A percentile compares a stretch with the other conserved stretches of the same genome.
Evolutionary conservation across 2,113 vertebrate genomes (phyloP).

Genomic region (Pao palembangensis): DNA sequence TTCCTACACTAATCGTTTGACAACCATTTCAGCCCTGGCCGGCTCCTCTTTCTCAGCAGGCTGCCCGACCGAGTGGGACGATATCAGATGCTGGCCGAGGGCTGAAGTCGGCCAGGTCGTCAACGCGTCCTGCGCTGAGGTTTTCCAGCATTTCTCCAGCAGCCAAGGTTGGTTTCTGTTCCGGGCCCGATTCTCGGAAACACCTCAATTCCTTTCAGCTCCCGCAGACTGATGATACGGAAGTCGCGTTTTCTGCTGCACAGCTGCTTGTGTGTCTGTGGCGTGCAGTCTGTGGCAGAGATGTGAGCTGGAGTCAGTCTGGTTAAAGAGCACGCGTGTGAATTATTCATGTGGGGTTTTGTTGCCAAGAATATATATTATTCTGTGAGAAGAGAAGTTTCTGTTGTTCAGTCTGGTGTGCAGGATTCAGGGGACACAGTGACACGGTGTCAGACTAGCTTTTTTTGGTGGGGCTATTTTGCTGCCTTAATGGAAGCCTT

Average conservation of each 20-base stretch:
- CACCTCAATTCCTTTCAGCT: neutral
- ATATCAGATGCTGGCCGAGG: slow-evolving; percentile 72
- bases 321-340: slow-evolving; percentile 24
- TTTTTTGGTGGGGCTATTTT: neutral
- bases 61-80: slow-evolving; percentile 75
- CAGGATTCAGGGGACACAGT: slow-evolving; percentile 8
- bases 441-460: slow-evolving; percentile 1
- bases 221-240: neutral
- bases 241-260: neutral
- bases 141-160: slow-evolving; percentile 74
- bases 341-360: slow-evolving; percentile 50
- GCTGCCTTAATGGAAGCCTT: neutral
- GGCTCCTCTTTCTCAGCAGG: slow-evolving; percentile 44
- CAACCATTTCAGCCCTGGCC: neutral
- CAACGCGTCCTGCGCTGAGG: slow-evolving; percentile 71
- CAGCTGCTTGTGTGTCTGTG: slow-evolving; percentile 15
- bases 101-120: slow-evolving; percentile 70
- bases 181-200: neutral
- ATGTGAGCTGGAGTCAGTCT: slow-evolving; percentile 15
- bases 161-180: slow-evolving; percentile 64
- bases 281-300: slow-evolving; percentile 12
- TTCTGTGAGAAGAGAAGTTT: slow-evolving; percentile 28
- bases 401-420: slow-evolving; percentile 26
- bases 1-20: too few species aligned
- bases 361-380: slow-evolving; percentile 24